These are phyloP conservation scores for Halichoerus grypus DNA, from an alignment of 2,113 vertebrate genomes.

Conservation along the genomic window DNA sequence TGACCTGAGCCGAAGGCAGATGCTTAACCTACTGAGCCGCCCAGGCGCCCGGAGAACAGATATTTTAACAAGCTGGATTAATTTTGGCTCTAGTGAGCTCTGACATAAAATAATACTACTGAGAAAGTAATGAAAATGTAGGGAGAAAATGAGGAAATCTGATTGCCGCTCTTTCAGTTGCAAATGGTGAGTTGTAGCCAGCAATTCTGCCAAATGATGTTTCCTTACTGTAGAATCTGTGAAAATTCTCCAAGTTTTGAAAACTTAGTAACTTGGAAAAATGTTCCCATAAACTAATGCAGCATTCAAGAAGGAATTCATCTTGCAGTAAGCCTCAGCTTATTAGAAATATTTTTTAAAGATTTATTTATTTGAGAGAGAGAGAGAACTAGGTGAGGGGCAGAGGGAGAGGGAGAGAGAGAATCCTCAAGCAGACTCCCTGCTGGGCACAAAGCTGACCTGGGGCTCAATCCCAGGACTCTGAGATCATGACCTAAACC, in stretches of 20 bases:
- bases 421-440: not conserved
- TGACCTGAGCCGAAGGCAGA: too few relatives aligned
- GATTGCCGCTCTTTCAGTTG: slow-evolving; percentile 18
- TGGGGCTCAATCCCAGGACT: not conserved
- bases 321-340: not conserved
- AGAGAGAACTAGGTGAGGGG: not conserved
- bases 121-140: not conserved
- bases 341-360: not conserved
- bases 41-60: not conserved
- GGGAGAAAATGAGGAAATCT: not conserved
- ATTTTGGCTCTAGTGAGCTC: not conserved
- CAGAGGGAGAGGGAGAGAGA: not conserved
- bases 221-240: not conserved
- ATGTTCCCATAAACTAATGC: not conserved
- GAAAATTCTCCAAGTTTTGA: slow-evolving; percentile 12
- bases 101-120: not conserved
- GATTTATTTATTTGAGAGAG: not conserved
- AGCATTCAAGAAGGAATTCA: not conserved
- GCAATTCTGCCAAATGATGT: slow-evolving; percentile 8
- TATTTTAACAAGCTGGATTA: not conserved
- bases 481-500: not conserved
- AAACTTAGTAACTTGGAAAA: not conserved
- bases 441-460: not conserved
- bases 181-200: not conserved
- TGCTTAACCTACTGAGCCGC: too few relatives aligned